Base-by-base conservation (phyloP, 2,797 vertebrate genomes). In the Melanotaenia parkinsoni region DNA sequence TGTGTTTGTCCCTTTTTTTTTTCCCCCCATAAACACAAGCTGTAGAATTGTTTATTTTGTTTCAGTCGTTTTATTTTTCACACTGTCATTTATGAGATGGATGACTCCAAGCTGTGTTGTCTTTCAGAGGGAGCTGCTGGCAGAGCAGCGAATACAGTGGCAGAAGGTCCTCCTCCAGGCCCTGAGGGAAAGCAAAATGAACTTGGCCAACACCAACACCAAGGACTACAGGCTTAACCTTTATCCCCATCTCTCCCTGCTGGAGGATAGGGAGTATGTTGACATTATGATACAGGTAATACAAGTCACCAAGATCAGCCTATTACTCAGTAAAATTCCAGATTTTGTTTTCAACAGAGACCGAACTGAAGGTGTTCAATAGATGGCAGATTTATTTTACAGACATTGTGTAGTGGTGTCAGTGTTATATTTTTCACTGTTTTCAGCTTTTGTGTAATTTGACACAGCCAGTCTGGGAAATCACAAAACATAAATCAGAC, bases 231-330 rank as follows among this genome's bases (percentile, higher is more conserved):
- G 11, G 65, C 86, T 89, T 30, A 68, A 76, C 74, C 82, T 99
- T 26, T 96, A 96, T 86, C 97, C 98, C 0, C 97, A 95, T 89
- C 90, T 99, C 54, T 96, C 96, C 70, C 80, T 98, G 83, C 91
- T 99, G 76, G 87, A 93, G 0, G 96, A 98, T 16, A 59, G 73
- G 18, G 95, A 97, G 24, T 95, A 97, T 0, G 95, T 96, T 43
- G 90, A 91, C 79, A 94, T 97, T 81, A 95, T 99, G 96, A 54
- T 99, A 70, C 95, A 97, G 96, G 97, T 99, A 86, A 88, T 10
- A 54, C 45, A 63, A 50, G 57, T 47, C 72, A 35, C 11, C 24
- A 8, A 18, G 24, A 40, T 32, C 47, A 59, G 37, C 45, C 35
- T 37, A 0, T 50, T 0, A 0, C 53, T 75, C 57, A 10, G 28